These are phyloP conservation scores for Thaleichthys pacificus DNA, from an alignment of 2,797 vertebrate genomes.

Conservation along the genomic window DNA sequence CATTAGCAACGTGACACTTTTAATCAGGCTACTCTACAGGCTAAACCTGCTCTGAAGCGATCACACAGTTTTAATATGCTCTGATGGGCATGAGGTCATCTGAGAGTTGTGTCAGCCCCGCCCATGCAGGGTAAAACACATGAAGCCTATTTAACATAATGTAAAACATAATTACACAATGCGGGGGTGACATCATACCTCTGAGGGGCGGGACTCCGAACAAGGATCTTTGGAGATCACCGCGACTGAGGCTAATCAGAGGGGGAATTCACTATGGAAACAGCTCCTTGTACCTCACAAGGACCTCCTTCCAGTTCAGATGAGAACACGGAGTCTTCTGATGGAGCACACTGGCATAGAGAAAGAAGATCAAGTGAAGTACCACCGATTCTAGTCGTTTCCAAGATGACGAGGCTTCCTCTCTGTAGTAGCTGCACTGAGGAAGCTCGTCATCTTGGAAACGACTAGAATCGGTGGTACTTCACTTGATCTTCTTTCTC, in stretches of 20 bases:
- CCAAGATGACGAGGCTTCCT: too few species aligned
- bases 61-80: constrained; percentile 32
- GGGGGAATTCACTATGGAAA: constrained; percentile 48
- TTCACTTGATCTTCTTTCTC: too few species aligned
- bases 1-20: constrained; percentile 39
- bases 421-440: too few species aligned
- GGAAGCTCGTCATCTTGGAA: too few species aligned
- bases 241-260: constrained; percentile 29
- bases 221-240: constrained; percentile 39
- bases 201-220: constrained; percentile 47
- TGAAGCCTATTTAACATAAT: constrained; percentile 63
- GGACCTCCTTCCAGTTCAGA: too few species aligned
- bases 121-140: constrained; percentile 48
- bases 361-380: too few species aligned
- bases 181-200: constrained; percentile 54
- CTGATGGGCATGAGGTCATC: constrained; percentile 67
- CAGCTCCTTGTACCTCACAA: constrained; percentile 1
- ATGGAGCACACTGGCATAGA: too few species aligned
- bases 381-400: too few species aligned
- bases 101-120: constrained; percentile 59
- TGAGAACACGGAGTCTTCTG: too few species aligned
- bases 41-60: constrained; percentile 31
- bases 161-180: constrained; percentile 57
- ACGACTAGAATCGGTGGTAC: too few species aligned
- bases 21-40: constrained; percentile 37